These are phyloP conservation scores for Pterostichus madidus DNA, from an alignment of 2,888 invertebrate species.

Conservation along the genomic window DNA sequence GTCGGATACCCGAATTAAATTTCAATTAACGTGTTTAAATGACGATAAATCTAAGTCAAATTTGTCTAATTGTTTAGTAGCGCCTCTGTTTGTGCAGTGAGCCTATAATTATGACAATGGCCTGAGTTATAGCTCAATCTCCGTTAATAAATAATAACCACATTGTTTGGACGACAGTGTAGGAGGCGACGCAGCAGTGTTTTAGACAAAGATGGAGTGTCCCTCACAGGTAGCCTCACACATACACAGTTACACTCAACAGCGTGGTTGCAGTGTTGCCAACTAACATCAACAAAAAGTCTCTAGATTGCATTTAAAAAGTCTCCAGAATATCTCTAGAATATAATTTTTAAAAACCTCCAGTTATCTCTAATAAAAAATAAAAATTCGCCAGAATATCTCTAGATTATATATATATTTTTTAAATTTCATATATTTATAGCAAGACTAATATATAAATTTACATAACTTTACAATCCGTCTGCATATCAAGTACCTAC, in stretches of 20 bases:
- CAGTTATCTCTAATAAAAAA: too few species aligned
- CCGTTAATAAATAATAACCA: conserved; percentile 39
- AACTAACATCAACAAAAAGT: too few species aligned
- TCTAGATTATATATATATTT: too few species aligned
- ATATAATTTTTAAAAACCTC: too few species aligned
- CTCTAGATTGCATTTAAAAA: too few species aligned
- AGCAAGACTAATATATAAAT: too few species aligned
- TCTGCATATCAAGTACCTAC: too few species aligned
- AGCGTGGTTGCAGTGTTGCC: too few species aligned
- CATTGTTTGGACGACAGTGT: conserved; percentile 47
- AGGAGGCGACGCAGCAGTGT: conserved; percentile 5
- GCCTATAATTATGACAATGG: conserved; percentile 52
- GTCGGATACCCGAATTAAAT: conserved; percentile 26
- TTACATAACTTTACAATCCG: too few species aligned
- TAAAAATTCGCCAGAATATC: too few species aligned
- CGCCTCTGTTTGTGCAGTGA: conserved; percentile 41
- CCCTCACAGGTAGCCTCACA: conserved; percentile 40
- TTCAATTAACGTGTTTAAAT: conserved; percentile 44
- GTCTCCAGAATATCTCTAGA: too few species aligned
- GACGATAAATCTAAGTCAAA: conserved; percentile 49
- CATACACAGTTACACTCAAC: not conserved
- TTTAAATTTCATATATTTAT: too few species aligned
- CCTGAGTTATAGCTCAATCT: conserved; percentile 48
- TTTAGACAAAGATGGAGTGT: conserved; percentile 8
- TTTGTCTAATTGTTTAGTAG: conserved; percentile 42